Evolutionary conservation across 2,888 invertebrate genomes (phyloP).

Genomic region (Eristalis tenax): DNA sequence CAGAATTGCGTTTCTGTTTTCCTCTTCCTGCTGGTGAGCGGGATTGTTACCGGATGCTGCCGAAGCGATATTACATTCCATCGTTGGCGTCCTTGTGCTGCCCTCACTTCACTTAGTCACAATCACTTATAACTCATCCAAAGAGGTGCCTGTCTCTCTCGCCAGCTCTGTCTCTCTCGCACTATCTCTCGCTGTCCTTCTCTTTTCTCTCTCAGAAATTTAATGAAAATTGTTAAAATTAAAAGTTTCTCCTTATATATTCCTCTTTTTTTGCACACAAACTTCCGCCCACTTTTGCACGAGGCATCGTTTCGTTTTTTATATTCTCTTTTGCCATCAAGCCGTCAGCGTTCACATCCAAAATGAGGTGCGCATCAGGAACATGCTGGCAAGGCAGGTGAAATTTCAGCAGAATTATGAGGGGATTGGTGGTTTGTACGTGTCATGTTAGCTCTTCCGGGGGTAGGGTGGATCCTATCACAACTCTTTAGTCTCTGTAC

Average conservation of each 20-base stretch:
- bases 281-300: constrained; percentile 1
- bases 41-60: not conserved
- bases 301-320: not conserved
- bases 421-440: not conserved
- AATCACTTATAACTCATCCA: constrained; percentile 62
- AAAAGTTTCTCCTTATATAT: constrained; percentile 23
- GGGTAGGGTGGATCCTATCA: constrained; percentile 24
- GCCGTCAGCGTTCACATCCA: not conserved
- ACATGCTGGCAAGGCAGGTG: constrained; percentile 4
- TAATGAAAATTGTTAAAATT: constrained; percentile 67
- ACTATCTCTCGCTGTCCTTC: not conserved
- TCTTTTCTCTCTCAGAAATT: constrained; percentile 11
- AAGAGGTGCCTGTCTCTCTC: constrained; percentile 41
- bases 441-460: constrained; percentile 7
- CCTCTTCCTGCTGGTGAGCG: not conserved
- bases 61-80: constrained; percentile 49
- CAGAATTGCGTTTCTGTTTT: not conserved
- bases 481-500: not conserved
- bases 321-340: not conserved
- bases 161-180: not conserved
- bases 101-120: constrained; percentile 37
- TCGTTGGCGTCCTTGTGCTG: constrained; percentile 31
- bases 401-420: constrained; percentile 44
- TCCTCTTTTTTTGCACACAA: constrained; percentile 7
- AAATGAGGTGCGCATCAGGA: constrained; percentile 28